Percentiles rank a stretch among this genome's conserved stretches.
Evolutionary conservation across 2,113 vertebrate species (phyloP).

Genomic region (Sander lucioperca): DNA sequence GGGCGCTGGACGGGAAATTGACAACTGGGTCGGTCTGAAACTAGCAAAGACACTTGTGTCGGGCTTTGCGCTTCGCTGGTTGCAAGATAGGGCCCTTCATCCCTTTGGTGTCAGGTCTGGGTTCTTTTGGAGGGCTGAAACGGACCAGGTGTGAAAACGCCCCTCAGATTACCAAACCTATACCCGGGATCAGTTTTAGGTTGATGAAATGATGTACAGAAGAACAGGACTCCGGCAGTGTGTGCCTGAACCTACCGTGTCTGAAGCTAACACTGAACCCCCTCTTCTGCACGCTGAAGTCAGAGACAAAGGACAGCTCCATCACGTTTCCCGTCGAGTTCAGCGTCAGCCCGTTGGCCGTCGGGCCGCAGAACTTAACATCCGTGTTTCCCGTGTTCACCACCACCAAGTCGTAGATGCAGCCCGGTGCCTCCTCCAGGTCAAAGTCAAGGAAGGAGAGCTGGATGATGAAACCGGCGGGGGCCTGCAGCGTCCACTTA

Average conservation of each 20-base stretch:
- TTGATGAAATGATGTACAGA: too few relatives aligned
- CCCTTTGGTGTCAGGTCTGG: too few relatives aligned
- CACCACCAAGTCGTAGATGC: slow-evolving; percentile 92
- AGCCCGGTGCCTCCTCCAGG: slow-evolving; percentile 93
- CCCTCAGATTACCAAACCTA: neutral
- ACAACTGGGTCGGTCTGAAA: too few relatives aligned
- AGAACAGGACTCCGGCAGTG: neutral
- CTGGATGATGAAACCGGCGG: slow-evolving; percentile 93
- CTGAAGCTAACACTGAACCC: slow-evolving; percentile 88
- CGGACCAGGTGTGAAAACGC: too few relatives aligned
- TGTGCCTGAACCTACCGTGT: slow-evolving; percentile 71
- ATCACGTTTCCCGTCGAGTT: slow-evolving; percentile 95
- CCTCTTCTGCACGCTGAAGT: slow-evolving; percentile 97
- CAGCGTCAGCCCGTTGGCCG: slow-evolving; percentile 92
- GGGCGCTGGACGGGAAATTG: too few relatives aligned
- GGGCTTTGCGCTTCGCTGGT: too few relatives aligned
- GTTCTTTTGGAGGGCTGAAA: too few relatives aligned
- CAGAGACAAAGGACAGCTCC: slow-evolving; percentile 91
- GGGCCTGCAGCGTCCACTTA: slow-evolving; percentile 92
- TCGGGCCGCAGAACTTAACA: slow-evolving; percentile 91
- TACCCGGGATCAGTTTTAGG: neutral
- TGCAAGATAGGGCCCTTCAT: too few relatives aligned
- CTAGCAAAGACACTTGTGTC: too few relatives aligned
- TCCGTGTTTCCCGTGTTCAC: slow-evolving; percentile 89
- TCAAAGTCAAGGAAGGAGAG: slow-evolving; percentile 96